Evolutionary conservation across 2,888 invertebrate genomes (phyloP).

Genomic region (Lacanobia wlatinum): DNA sequence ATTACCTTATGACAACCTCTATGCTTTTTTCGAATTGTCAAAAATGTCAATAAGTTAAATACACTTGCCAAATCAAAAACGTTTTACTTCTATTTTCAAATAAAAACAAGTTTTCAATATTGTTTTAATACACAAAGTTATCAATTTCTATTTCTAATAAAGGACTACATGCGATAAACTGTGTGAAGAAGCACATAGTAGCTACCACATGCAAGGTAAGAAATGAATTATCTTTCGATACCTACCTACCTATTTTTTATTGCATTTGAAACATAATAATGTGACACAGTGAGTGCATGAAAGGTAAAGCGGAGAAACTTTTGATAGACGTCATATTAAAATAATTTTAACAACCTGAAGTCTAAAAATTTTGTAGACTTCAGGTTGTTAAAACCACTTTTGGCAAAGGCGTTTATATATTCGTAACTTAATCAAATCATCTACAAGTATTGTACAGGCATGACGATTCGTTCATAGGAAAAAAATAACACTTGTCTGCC

Average conservation of each 20-base stretch:
- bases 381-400: not conserved
- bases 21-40: constrained; percentile 30
- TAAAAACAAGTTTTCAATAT: not conserved
- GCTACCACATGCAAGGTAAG: constrained; percentile 15
- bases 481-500: not conserved
- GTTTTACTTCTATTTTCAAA: constrained; percentile 25
- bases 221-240: constrained; percentile 5
- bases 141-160: constrained; percentile 2
- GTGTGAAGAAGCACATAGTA: not conserved
- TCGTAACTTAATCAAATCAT: not conserved
- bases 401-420: not conserved
- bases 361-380: not conserved
- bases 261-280: not conserved
- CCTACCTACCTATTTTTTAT: not conserved
- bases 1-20: constrained; percentile 1
- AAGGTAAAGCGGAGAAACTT: not conserved
- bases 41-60: not conserved
- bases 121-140: not conserved
- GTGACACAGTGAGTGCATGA: not conserved
- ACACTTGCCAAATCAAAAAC: not conserved
- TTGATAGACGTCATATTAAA: no score
- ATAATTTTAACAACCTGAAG: no score
- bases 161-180: not conserved
- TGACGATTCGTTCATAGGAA: not conserved
- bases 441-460: not conserved